Conservation (phyloP, 2,888 invertebrate genomes). For the Pseudoips prasinana region DNA sequence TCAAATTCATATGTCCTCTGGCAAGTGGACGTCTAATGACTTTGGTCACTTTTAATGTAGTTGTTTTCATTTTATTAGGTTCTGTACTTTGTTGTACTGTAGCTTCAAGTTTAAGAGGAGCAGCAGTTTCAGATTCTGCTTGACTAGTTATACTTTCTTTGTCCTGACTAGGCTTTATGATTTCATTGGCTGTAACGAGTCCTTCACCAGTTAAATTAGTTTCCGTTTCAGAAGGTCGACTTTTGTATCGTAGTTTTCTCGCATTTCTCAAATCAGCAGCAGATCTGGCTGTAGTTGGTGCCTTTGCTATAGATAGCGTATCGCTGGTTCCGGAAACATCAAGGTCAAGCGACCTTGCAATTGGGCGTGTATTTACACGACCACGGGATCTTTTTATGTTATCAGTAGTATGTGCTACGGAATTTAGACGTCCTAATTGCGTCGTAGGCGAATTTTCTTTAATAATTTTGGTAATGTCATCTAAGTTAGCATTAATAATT, state of each 20-base stretch:
- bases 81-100: constrained; percentile 52
- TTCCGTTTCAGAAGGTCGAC: constrained; percentile 60
- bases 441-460: constrained; percentile 45
- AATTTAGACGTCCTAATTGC: constrained; percentile 56
- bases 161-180: constrained; percentile 65
- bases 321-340: constrained; percentile 66
- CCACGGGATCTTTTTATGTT: constrained; percentile 44
- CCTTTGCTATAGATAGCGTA: constrained; percentile 53
- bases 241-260: constrained; percentile 62
- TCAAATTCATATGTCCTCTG: constrained; percentile 48
- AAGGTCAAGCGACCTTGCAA: constrained; percentile 52
- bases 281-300: constrained; percentile 55
- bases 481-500: constrained; percentile 48
- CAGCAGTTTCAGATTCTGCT: constrained; percentile 44
- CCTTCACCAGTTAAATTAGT: constrained; percentile 68
- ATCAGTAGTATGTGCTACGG: constrained; percentile 45
- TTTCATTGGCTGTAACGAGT: constrained; percentile 50
- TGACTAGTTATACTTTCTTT: constrained; percentile 62
- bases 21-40: constrained; percentile 56
- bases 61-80: constrained; percentile 44
- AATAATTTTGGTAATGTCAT: constrained; percentile 50
- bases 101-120: constrained; percentile 41
- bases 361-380: constrained; percentile 52
- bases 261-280: constrained; percentile 53
- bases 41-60: constrained; percentile 52